Base-by-base conservation (phyloP, 2,888 invertebrate species). In the Lepidocyrtoides sp. region DNA sequence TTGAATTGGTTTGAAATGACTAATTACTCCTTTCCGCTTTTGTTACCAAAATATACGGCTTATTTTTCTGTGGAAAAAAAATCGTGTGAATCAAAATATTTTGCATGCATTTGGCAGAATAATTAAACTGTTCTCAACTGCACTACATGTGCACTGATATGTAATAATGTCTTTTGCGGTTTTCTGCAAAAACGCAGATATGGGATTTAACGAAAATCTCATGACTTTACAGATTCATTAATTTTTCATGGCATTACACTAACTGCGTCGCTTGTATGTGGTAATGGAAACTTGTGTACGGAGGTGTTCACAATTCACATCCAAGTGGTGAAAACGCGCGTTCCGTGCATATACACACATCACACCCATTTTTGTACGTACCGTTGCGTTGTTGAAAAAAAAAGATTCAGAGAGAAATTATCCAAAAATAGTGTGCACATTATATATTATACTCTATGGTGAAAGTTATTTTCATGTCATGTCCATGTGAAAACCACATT, bases 401-500 rank as follows among this genome's bases (percentile, higher is more conserved):
- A n/a, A n/a, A n/a, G n/a, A n/a, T n/a, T n/a, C n/a, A n/a, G n/a
- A n/a, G n/a, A n/a, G n/a, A n/a, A n/a, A n/a, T n/a, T n/a, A n/a
- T n/a, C n/a, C n/a, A n/a, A n/a, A n/a, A n/a, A n/a, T n/a, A n/a
- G n/a, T n/a, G n/a, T n/a, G n/a, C n/a, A n/a, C n/a, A n/a, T n/a
- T n/a, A n/a, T 63, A 63, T 10, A 20, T 26, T 66, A 32, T 14
- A 29, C 63, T 14, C 26, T 26, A 23, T 26, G 7, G 26, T 3
- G n/a, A 26, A 26, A 51, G 48, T 48, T 77, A 77, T 51, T 77
- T 17, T 51, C 29, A 77, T 48, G 77, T 48, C 77, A 29, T 81
- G 54, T 81, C n/a, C 23, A 85, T 85, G 48, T 54, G 29, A 72
- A 85, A 85, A 69, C 85, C 72, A 85, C 63, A 63, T 36, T 72